Evolutionary conservation across 37 sponge, comb jelly and placozoan species (phyloP).

Genomic region (Ianthella basta): DNA sequence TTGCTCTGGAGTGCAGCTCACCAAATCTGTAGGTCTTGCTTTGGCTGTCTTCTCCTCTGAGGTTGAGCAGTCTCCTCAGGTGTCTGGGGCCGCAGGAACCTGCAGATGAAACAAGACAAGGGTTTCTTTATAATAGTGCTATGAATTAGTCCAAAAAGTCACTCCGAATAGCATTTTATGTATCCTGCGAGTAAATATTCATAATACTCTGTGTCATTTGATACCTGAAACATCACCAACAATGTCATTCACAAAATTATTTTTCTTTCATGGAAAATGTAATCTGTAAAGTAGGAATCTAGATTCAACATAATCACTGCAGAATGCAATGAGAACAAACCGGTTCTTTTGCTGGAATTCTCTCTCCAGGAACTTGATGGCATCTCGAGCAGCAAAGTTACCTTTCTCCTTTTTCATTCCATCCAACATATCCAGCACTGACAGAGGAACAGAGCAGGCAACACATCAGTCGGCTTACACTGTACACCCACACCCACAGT

Average conservation of each 20-base stretch:
- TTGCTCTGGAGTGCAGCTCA: constrained; percentile 31
- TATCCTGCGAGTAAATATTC: no score
- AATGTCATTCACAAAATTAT: no score
- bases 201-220: no score
- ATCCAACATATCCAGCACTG: constrained; percentile 81
- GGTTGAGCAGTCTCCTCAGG: constrained; percentile 53
- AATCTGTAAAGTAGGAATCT: no score
- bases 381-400: constrained; percentile 86
- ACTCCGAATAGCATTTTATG: no score
- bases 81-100: constrained; percentile 67
- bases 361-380: constrained; percentile 88
- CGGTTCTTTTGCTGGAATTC: constrained; percentile 65
- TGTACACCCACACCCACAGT: no score
- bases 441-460: not conserved
- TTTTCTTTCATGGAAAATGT: no score
- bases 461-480: not conserved
- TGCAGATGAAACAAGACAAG: not conserved
- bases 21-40: constrained; percentile 73
- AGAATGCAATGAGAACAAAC: not conserved
- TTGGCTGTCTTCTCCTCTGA: constrained; percentile 47
- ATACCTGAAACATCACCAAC: no score
- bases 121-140: no score
- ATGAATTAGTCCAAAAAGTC: no score
- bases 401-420: constrained; percentile 82
- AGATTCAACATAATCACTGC: no score